Evolutionary conservation across 2,113 vertebrate genomes (phyloP).

Genomic region (Albula goreensis): DNA sequence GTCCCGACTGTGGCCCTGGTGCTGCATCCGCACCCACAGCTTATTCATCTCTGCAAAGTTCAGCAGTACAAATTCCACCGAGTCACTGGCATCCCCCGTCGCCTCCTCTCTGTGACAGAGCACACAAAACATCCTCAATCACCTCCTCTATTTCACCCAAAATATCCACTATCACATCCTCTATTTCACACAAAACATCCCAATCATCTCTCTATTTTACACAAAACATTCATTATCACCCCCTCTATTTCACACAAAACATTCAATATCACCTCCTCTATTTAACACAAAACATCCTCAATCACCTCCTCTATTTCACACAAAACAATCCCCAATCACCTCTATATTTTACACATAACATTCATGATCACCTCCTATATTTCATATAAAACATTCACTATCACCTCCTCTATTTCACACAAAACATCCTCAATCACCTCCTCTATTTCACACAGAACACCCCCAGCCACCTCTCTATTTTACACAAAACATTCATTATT

Average conservation of each 20-base stretch:
- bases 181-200: neutral
- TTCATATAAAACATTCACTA: no score
- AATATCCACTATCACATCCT: no score
- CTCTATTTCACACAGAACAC: neutral
- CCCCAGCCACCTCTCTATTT: neutral
- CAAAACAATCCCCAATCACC: neutral
- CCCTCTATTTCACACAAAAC: neutral
- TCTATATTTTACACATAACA: neutral
- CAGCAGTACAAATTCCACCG: slow-evolving; percentile 93
- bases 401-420: neutral
- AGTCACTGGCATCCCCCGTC: slow-evolving; percentile 93
- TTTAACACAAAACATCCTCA: neutral
- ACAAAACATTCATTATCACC: neutral
- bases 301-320: neutral
- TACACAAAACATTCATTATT: no score
- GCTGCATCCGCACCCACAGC: slow-evolving; percentile 97
- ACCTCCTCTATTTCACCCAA: neutral
- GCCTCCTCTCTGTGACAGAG: slow-evolving; percentile 80
- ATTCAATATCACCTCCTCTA: neutral
- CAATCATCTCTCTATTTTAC: neutral
- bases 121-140: neutral
- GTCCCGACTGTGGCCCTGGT: slow-evolving; percentile 95
- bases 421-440: neutral
- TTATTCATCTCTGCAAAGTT: slow-evolving; percentile 99
- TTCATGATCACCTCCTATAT: neutral